A percentile compares a stretch with the other conserved stretches of the same genome.
phyloP scores from a whole-genome alignment of 1,140 invertebrate genomes.

The Argopecten irradians region DNA sequence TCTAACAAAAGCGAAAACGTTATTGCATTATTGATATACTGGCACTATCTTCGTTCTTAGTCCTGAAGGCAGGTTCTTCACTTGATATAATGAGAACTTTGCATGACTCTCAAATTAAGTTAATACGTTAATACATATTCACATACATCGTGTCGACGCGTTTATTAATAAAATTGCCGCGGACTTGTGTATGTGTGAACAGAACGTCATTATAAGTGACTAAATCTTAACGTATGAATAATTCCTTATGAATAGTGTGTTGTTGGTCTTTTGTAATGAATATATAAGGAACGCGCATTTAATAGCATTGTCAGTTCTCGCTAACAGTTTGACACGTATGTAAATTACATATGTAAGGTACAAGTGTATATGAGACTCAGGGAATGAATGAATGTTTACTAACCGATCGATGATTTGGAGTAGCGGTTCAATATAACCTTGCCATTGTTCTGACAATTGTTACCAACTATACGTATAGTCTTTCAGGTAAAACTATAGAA shows the following conservation, averaged over 20 bases:
- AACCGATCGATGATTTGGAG: background rate
- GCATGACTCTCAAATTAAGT: background rate
- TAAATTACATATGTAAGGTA: constrained; percentile 10
- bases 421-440: constrained; percentile 7
- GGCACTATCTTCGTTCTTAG: background rate
- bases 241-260: background rate
- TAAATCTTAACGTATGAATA: background rate
- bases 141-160: background rate
- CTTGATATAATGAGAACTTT: background rate
- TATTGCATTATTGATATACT: constrained; percentile 13
- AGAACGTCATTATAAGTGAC: background rate
- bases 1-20: background rate
- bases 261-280: background rate
- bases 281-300: background rate
- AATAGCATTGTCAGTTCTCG: background rate
- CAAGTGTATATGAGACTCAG: background rate
- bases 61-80: background rate
- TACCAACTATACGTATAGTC: background rate
- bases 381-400: background rate
- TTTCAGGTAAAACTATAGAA: background rate
- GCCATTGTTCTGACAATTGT: background rate
- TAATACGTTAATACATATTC: background rate
- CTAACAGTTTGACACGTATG: constrained; percentile 15
- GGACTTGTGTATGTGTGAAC: background rate
- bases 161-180: background rate